Percentiles rank a stretch among this genome's conserved stretches.
Evolutionary conservation across 2,113 vertebrate genomes (phyloP).

Genomic region (Eleginops maclovinus): DNA sequence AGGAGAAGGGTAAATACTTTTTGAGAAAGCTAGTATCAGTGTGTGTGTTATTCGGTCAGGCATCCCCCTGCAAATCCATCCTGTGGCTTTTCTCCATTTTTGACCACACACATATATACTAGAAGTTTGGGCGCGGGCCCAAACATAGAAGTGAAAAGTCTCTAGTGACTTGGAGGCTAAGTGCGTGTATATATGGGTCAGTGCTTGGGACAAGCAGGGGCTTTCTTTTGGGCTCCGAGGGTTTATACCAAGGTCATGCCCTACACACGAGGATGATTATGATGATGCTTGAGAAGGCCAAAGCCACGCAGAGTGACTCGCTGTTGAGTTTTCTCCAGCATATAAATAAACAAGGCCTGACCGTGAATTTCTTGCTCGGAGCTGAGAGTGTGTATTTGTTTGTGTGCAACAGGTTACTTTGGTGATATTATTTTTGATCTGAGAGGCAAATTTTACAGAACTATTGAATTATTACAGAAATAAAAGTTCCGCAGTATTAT

Average conservation of each 20-base stretch:
- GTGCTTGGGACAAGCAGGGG: constrained; percentile 58
- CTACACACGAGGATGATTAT: constrained; percentile 49
- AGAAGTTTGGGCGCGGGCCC: constrained; percentile 48
- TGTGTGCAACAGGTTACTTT: constrained; percentile 19
- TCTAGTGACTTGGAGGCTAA: constrained; percentile 73
- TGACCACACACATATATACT: constrained; percentile 33
- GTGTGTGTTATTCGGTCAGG: constrained; percentile 32
- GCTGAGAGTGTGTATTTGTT: constrained; percentile 51
- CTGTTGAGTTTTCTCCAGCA: constrained; percentile 70
- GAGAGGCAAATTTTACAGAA: constrained; percentile 20
- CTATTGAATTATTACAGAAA: constrained; percentile 34
- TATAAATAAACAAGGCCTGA: constrained; percentile 75
- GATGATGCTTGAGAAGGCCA: constrained; percentile 53
- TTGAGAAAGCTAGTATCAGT: neutral
- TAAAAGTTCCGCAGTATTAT: constrained; percentile 23
- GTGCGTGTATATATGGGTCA: constrained; percentile 60
- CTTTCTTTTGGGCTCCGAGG: constrained; percentile 69
- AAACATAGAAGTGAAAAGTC: constrained; percentile 77
- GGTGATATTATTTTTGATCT: constrained; percentile 19
- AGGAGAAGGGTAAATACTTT: neutral
- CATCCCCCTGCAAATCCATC: constrained; percentile 43
- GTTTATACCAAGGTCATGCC: constrained; percentile 75
- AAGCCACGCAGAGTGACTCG: constrained; percentile 44
- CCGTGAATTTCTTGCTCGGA: constrained; percentile 62
- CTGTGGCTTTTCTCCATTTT: constrained; percentile 64